Conservation (phyloP, 2,797 vertebrate species). For the Chloroceryle inda region DNA sequence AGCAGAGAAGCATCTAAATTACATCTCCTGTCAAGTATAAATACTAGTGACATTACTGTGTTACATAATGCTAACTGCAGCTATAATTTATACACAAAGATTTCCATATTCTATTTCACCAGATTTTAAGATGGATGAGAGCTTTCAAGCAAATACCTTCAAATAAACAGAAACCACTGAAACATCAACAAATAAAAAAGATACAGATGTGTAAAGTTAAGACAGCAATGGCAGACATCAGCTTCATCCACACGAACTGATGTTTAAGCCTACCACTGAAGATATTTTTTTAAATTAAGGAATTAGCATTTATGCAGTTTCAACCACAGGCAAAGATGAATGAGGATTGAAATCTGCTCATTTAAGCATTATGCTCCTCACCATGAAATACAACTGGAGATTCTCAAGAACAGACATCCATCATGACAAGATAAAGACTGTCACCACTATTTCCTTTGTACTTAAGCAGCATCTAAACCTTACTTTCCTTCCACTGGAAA, state of each 20-base stretch:
- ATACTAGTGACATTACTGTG: slow-evolving; percentile 29
- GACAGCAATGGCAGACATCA: not conserved
- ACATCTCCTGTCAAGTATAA: slow-evolving; percentile 60
- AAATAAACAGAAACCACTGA: slow-evolving; percentile 35
- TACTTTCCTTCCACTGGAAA: not conserved
- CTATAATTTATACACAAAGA: slow-evolving; percentile 31
- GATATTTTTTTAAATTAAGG: not conserved
- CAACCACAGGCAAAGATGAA: slow-evolving; percentile 23
- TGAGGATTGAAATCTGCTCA: not conserved
- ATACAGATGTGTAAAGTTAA: not conserved
- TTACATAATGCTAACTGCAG: slow-evolving; percentile 56
- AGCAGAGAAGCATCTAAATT: slow-evolving; percentile 50
- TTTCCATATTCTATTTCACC: not conserved
- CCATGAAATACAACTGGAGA: not conserved
- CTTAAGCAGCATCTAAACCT: not conserved
- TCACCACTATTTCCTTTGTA: not conserved
- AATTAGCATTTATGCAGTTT: slow-evolving; percentile 48
- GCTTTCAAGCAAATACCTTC: slow-evolving; percentile 50
- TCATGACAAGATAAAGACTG: not conserved
- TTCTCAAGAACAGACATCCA: not conserved
- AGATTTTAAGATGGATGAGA: slow-evolving; percentile 1
- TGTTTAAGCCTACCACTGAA: slow-evolving; percentile 22
- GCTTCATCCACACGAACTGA: slow-evolving; percentile 3
- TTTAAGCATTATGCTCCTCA: not conserved
- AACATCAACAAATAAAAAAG: slow-evolving; percentile 9